Evolutionary conservation across 2,113 vertebrate genomes (phyloP).

Genomic region (Acinonyx jubatus): DNA sequence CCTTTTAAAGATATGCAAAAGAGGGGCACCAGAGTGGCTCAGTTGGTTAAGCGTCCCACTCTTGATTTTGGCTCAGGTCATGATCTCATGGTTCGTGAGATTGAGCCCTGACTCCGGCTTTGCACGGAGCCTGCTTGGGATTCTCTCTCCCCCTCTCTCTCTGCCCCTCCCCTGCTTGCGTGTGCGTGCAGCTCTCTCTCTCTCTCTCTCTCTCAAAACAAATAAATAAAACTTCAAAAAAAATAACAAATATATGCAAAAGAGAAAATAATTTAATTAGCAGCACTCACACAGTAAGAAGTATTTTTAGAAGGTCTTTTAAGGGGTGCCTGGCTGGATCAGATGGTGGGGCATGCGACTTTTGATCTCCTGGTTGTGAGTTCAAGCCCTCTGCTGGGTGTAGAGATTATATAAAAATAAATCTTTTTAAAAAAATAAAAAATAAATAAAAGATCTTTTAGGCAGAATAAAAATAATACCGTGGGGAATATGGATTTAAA

Average conservation of each 20-base stretch:
- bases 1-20: no score
- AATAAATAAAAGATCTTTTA: background rate
- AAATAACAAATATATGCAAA: background rate
- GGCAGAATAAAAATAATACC: background rate
- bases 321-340: background rate
- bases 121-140: no score
- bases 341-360: background rate
- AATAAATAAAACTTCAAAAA: background rate
- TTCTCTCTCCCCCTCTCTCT: no score
- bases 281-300: background rate
- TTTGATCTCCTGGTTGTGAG: background rate
- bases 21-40: no score
- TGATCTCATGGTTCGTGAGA: no score
- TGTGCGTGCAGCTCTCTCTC: no score
- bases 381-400: background rate
- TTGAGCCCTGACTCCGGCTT: no score
- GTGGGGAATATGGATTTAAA: background rate
- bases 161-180: no score
- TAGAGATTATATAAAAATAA: background rate
- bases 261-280: background rate
- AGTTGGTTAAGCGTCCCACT: no score
- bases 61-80: no score
- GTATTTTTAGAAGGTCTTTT: background rate
- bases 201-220: no score
- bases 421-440: background rate